These are phyloP conservation scores for Hypsopygia costalis DNA, from an alignment of 2,888 invertebrate genomes.

Conservation along the genomic window DNA sequence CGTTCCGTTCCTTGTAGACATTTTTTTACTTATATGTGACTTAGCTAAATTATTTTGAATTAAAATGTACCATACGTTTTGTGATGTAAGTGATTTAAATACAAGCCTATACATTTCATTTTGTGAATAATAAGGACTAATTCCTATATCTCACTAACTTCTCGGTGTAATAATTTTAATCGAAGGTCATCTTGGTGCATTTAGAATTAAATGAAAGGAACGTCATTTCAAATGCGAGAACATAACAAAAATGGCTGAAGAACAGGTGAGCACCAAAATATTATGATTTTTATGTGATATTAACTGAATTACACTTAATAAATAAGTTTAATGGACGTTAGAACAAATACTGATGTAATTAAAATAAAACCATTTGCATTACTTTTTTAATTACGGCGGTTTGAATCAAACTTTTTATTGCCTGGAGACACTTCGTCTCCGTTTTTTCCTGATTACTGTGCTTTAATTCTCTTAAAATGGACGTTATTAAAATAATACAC, in stretches of 20 bases:
- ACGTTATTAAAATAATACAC: not conserved
- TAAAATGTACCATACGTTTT: no score
- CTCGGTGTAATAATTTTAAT: no score
- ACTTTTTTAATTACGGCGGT: slow-evolving; percentile 5
- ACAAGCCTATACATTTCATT: no score
- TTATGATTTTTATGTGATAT: slow-evolving; percentile 50
- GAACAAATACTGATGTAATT: not conserved
- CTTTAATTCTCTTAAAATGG: slow-evolving; percentile 4
- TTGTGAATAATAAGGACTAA: no score
- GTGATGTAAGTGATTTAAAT: no score
- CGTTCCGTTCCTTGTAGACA: no score
- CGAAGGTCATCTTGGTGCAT: no score
- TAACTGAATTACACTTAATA: slow-evolving; percentile 47
- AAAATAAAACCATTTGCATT: not conserved
- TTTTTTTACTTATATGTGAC: no score
- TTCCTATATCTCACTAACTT: no score
- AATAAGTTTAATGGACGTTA: slow-evolving; percentile 6
- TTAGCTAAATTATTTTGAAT: no score
- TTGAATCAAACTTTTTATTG: slow-evolving; percentile 6
- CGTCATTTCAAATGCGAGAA: slow-evolving; percentile 71
- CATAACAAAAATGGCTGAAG: slow-evolving; percentile 88
- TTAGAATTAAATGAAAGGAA: no score
- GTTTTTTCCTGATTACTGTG: slow-evolving; percentile 11
- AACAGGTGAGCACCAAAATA: slow-evolving; percentile 85
- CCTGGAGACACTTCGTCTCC: slow-evolving; percentile 7